Base-by-base conservation (phyloP, 35 echinoderm and acorn worm species). In the Ophioderma brevispina region DNA sequence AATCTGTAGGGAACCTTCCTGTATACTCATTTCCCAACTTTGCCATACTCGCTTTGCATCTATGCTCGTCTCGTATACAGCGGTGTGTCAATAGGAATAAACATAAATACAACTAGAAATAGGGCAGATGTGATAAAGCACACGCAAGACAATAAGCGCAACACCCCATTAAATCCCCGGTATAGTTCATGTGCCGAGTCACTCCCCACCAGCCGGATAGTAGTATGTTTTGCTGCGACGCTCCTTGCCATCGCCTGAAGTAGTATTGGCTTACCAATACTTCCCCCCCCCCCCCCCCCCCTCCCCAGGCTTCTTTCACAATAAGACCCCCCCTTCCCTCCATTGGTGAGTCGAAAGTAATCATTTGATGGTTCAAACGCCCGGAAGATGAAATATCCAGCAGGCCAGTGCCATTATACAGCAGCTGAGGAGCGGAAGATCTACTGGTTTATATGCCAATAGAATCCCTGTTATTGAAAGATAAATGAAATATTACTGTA, bases 121-220 rank as follows among this genome's bases (percentile, higher is more conserved):
- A 90, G 0, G 92, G 92, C 40, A 86, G 17, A 94, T 78, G 38
- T 94, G 87, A 21, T 31, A 52, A 17, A 90, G 37, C 92, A 23
- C 87, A 64, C 2, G 87, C 40, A 13, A 94, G 39, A 38, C 92
- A 90, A 43, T 85, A 94, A 10, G 92, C 92, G 4, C 77, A 32
- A 8, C 88, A 76, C 28, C 82, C 80, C 92, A 94, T 94, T 37
- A 94, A 38, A 35, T 94, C 92, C 32, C 92, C 92, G 36, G 92
- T 94, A 82, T 94, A 94, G 83, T 94, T 94, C 92, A 94, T 94
- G 39, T 94, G 92, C 21, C 92, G 40, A 0, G 88, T 84, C 34
- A 94, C 64, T 36, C 92, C 92, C 92, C 92, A 94, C 92, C 92
- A 94, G 3, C 92, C 92, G 1, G 92, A 94, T 1, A 94, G 52